Percentiles rank a stretch among this genome's conserved stretches.
These are phyloP conservation scores for Cotesia glomerata DNA, from an alignment of 1,140 invertebrate genomes.

Conservation along the genomic window DNA sequence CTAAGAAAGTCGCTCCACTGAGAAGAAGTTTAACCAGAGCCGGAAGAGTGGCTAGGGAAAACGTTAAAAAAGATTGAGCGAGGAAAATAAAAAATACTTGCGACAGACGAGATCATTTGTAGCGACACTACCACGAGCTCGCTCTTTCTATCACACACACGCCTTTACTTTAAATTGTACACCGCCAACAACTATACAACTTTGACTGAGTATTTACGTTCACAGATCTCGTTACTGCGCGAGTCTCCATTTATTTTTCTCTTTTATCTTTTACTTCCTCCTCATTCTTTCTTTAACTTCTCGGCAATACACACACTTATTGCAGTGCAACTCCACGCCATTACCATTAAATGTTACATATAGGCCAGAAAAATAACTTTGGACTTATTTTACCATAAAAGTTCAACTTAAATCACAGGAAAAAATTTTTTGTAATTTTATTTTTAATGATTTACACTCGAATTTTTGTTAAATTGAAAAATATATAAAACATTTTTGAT, in stretches of 20 bases:
- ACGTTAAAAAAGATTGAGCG: neutral
- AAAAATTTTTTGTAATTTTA: too few relatives aligned
- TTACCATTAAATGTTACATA: neutral
- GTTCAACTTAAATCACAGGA: too few relatives aligned
- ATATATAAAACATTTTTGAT: too few relatives aligned
- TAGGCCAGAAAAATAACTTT: too few relatives aligned
- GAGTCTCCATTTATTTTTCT: too few relatives aligned
- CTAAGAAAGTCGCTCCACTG: neutral
- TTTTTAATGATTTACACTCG: too few relatives aligned
- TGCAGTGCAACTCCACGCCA: neutral
- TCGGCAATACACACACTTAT: neutral
- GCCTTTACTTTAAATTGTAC: too few relatives aligned
- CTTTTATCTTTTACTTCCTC: neutral
- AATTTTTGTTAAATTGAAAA: too few relatives aligned
- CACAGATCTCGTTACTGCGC: slow-evolving; percentile 20
- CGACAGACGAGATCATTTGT: slow-evolving; percentile 24
- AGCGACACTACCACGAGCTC: neutral
- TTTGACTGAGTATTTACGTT: slow-evolving; percentile 24
- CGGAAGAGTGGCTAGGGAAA: neutral
- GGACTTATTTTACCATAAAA: too few relatives aligned
- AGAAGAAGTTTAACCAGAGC: too few relatives aligned
- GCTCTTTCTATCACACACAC: too few relatives aligned
- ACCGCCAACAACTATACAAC: neutral
- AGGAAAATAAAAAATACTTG: slow-evolving; percentile 4
- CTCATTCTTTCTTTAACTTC: neutral